Percentiles rank a stretch among this genome's conserved stretches.
Conservation (phyloP, 2,888 invertebrate genomes). For the Prosopocoilus inquinatus region DNA sequence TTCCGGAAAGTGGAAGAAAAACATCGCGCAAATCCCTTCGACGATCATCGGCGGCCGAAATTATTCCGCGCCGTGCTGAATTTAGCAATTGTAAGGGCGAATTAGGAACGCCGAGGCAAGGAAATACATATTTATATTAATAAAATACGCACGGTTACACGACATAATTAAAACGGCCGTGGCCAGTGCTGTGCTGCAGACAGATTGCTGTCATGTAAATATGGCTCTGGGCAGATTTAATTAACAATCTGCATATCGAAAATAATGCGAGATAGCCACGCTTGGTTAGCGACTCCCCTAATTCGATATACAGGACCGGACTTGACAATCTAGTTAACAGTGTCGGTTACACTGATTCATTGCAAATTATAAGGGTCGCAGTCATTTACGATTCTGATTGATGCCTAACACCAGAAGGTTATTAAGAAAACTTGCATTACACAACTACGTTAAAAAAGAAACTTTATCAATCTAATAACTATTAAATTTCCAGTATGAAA, state of each 20-base stretch:
- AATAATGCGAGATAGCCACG: conserved; percentile 49
- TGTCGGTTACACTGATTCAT: too few relatives aligned
- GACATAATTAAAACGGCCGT: conserved; percentile 47
- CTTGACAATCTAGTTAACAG: conserved; percentile 2
- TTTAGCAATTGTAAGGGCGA: not conserved
- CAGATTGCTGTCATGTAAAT: conserved; percentile 54
- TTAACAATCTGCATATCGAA: conserved; percentile 53
- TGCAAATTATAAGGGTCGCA: too few relatives aligned
- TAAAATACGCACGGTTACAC: conserved; percentile 50
- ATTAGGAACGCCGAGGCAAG: not conserved
- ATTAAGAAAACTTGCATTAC: too few relatives aligned
- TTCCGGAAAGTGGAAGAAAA: too few relatives aligned
- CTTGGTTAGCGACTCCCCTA: conserved; percentile 44
- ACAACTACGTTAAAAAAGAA: too few relatives aligned
- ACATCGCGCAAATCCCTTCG: too few relatives aligned
- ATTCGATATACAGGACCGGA: conserved; percentile 30
- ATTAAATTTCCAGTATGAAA: too few relatives aligned
- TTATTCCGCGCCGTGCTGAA: not conserved
- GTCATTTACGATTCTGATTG: too few relatives aligned
- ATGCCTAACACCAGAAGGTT: too few relatives aligned
- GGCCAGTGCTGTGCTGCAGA: conserved; percentile 43
- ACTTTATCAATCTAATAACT: too few relatives aligned
- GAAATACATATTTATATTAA: conserved; percentile 46
- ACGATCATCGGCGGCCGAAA: not conserved
- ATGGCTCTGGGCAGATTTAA: conserved; percentile 51